These are phyloP conservation scores for Morone saxatilis DNA, from an alignment of 2,113 vertebrate genomes.

Conservation along the genomic window DNA sequence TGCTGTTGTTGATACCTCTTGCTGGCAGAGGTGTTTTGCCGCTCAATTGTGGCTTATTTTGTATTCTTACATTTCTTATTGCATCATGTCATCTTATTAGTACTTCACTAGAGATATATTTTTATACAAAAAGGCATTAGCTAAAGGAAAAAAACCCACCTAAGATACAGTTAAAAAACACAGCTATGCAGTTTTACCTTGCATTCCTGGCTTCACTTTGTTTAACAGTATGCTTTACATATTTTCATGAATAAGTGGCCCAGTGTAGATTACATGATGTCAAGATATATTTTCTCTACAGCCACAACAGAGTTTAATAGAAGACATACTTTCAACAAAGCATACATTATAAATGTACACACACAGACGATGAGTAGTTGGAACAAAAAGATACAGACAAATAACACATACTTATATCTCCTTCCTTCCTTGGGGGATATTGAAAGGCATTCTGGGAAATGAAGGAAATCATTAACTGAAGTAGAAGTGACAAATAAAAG, in stretches of 20 bases:
- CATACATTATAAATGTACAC: neutral
- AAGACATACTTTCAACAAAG: neutral
- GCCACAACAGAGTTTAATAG: slow-evolving; percentile 7
- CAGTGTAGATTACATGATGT: slow-evolving; percentile 30
- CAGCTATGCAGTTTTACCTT: slow-evolving; percentile 57
- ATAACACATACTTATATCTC: neutral
- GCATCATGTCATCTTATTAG: slow-evolving; percentile 40
- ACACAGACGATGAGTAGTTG: neutral
- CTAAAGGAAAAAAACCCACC: neutral
- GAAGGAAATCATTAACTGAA: slow-evolving; percentile 37
- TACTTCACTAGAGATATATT: slow-evolving; percentile 55
- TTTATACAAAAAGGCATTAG: slow-evolving; percentile 50
- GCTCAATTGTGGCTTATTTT: slow-evolving; percentile 41
- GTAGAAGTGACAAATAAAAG: slow-evolving; percentile 17
- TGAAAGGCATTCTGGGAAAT: slow-evolving; percentile 33
- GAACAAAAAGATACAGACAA: slow-evolving; percentile 11
- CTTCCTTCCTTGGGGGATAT: neutral
- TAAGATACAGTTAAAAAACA: slow-evolving; percentile 35
- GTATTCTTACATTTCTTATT: slow-evolving; percentile 38
- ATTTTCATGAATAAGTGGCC: slow-evolving; percentile 13
- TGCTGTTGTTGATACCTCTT: slow-evolving; percentile 17
- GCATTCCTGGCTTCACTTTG: slow-evolving; percentile 52
- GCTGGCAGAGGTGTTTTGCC: slow-evolving; percentile 31
- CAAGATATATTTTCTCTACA: slow-evolving; percentile 8
- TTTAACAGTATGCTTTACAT: slow-evolving; percentile 8